phyloP scores from a whole-genome alignment of 2,888 invertebrate species.

The Dynastes hyllus region DNA sequence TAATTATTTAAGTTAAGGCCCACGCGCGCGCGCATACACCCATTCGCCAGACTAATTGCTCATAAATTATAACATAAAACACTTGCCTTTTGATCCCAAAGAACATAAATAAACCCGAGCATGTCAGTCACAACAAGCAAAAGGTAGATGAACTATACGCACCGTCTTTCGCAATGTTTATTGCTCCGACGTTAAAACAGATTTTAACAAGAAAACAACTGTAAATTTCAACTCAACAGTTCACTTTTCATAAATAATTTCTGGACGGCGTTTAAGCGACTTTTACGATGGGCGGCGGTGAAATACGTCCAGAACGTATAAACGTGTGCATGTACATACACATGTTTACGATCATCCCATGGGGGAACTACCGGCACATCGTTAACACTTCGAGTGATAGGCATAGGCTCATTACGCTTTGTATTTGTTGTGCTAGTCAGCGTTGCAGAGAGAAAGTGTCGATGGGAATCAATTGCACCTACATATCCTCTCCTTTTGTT shows the following conservation, averaged over 20 bases:
- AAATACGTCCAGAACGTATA: slow-evolving; percentile 53
- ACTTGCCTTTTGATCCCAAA: slow-evolving; percentile 67
- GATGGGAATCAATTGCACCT: background rate
- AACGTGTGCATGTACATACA: slow-evolving; percentile 4
- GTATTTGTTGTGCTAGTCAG: background rate
- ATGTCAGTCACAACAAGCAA: slow-evolving; percentile 65
- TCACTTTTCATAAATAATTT: slow-evolving; percentile 65
- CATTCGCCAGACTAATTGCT: slow-evolving; percentile 66
- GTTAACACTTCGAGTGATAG: slow-evolving; percentile 24
- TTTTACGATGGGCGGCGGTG: slow-evolving; percentile 58
- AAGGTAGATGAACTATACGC: slow-evolving; percentile 66
- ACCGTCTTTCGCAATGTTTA: slow-evolving; percentile 65
- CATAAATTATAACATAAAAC: slow-evolving; percentile 69
- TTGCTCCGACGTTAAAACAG: slow-evolving; percentile 63
- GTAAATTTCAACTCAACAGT: slow-evolving; percentile 65
- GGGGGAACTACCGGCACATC: slow-evolving; percentile 24
- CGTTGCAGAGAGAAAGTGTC: slow-evolving; percentile 1
- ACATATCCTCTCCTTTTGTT: background rate
- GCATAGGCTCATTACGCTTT: background rate
- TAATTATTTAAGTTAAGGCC: slow-evolving; percentile 65
- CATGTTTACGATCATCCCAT: slow-evolving; percentile 19
- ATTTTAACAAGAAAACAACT: slow-evolving; percentile 65
- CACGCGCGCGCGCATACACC: slow-evolving; percentile 59
- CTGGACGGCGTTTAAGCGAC: slow-evolving; percentile 59
- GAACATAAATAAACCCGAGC: slow-evolving; percentile 67